phyloP scores from a whole-genome alignment of 2,113 vertebrate species.

The Acrocephalus arundinaceus region DNA sequence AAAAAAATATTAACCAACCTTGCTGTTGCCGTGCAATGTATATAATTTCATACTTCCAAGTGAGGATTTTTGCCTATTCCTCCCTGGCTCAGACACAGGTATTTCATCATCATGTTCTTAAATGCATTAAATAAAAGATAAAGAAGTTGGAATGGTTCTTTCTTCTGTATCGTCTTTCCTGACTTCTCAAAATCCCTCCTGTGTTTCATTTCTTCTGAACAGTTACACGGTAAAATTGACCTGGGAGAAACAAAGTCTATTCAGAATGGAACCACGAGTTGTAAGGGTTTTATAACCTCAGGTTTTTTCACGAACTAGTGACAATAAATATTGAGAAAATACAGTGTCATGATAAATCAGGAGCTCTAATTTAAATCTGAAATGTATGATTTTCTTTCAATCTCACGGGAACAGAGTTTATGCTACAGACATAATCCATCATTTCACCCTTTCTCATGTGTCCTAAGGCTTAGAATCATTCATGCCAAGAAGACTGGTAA shows the following conservation, averaged over 20 bases:
- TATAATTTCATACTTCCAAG: not conserved
- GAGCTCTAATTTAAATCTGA: not conserved
- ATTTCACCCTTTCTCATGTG: not conserved
- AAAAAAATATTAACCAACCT: not conserved
- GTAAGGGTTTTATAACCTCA: not conserved
- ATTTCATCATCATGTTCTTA: not conserved
- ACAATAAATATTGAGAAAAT: not conserved
- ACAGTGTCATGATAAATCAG: not conserved
- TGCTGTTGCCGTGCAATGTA: not conserved
- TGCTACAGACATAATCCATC: not conserved
- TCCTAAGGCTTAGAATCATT: conserved; percentile 85
- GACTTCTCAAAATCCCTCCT: not conserved
- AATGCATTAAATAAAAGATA: not conserved
- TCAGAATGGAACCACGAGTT: not conserved
- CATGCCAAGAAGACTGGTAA: conserved; percentile 89
- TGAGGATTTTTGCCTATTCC: not conserved
- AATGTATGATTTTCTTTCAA: not conserved
- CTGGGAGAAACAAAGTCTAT: not conserved
- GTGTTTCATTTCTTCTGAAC: not conserved
- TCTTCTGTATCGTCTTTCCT: not conserved
- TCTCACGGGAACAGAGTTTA: not conserved
- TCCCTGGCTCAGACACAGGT: not conserved
- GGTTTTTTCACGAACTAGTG: not conserved
- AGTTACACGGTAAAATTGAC: not conserved
- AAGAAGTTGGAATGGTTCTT: not conserved